Evolutionary conservation across 1,140 invertebrate genomes (phyloP).

Genomic region (Melipona quadrifasciata): DNA sequence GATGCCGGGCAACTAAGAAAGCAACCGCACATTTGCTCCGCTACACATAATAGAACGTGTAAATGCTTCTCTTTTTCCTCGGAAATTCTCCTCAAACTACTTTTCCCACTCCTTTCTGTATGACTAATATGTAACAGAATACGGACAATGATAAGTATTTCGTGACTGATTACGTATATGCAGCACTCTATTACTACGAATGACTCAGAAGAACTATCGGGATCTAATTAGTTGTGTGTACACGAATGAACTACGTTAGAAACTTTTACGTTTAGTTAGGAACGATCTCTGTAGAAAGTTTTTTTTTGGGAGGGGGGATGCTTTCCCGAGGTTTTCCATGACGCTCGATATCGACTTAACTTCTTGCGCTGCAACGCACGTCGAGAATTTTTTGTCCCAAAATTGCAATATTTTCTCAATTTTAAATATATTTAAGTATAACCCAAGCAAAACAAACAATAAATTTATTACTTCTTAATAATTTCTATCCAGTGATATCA

Average conservation of each 20-base stretch:
- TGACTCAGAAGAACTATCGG: no score
- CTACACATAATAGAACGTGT: neutral
- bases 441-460: no score
- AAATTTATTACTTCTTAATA: no score
- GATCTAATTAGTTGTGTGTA: neutral
- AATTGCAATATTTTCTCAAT: no score
- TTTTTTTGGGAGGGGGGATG: no score
- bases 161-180: no score
- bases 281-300: no score
- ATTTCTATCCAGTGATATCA: no score
- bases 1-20: constrained; percentile 4
- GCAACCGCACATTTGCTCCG: neutral
- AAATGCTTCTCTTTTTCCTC: neutral
- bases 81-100: neutral
- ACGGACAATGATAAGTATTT: neutral
- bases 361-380: no score
- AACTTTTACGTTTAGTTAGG: neutral
- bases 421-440: no score
- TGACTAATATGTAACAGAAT: neutral
- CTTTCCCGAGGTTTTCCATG: neutral
- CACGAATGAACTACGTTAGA: neutral
- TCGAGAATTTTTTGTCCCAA: no score
- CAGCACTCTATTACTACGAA: neutral
- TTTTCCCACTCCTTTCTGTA: neutral
- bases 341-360: neutral